Evolutionary conservation across 1,140 invertebrate genomes (phyloP).

Genomic region (Brevipalpus yothersi): DNA sequence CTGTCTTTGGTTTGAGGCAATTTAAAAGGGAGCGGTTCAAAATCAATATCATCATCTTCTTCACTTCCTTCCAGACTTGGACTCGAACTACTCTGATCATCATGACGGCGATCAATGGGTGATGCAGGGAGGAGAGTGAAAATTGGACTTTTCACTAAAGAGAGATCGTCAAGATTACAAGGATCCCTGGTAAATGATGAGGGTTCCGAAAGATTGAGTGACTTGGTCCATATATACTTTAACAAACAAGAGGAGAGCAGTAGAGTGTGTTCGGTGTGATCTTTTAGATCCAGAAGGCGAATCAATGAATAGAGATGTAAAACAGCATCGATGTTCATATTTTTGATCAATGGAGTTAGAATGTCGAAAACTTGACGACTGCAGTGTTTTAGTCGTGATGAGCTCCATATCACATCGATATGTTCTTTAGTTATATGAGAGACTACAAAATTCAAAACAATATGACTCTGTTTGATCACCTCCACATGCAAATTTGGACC

Average conservation of each 20-base stretch:
- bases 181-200: neutral
- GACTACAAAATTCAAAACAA: conserved; percentile 70
- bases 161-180: conserved; percentile 1
- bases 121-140: conserved; percentile 1
- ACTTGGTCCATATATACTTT: conserved; percentile 63
- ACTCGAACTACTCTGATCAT: neutral
- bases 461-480: conserved; percentile 78
- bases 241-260: conserved; percentile 64
- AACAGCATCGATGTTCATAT: conserved; percentile 58
- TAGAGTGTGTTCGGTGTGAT: conserved; percentile 78
- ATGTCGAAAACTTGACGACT: conserved; percentile 74
- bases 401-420: conserved; percentile 75
- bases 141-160: conserved; percentile 4
- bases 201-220: conserved; percentile 2
- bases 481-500: conserved; percentile 86
- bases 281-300: conserved; percentile 55
- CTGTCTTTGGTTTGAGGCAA: neutral
- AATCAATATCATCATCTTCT: conserved; percentile 7
- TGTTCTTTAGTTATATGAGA: conserved; percentile 75
- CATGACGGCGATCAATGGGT: neutral
- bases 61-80: conserved; percentile 1
- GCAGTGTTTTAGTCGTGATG: conserved; percentile 78
- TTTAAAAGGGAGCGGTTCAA: conserved; percentile 19
- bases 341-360: conserved; percentile 62
- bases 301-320: conserved; percentile 61